Base-by-base conservation (phyloP, 2,797 vertebrate species). In the Zalophus californianus region DNA sequence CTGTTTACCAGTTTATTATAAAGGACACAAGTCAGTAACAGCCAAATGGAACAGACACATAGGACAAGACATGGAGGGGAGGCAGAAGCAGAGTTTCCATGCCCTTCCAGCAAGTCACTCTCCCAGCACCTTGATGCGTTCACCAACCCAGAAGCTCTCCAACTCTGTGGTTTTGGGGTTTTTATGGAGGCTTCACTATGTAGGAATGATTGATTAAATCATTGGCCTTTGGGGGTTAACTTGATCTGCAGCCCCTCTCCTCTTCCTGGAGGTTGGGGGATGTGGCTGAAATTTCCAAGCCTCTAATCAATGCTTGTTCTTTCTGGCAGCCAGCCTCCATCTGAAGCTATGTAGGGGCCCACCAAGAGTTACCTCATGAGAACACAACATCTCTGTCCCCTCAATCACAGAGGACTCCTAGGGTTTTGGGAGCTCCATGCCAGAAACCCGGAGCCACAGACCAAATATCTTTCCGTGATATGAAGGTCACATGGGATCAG, bases 71-170 rank as follows among this genome's bases (percentile, higher is more conserved):
- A 27, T 16, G 23, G 78, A 54, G 21, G 21, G 18, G 11, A 35
- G 32, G 11, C 11, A 78, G 50, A 3, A 21, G 0, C 2, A 20
- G 48, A n/a, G 66, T 5, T 16, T 1, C 18, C 8, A 4, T 2
- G 10, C 13, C 12, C 70, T 41, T 23, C 9, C 12, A 52, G 25
- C 3, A 3, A 5, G 2, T 15, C 13, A 3, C 11, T 29, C 10
- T 29, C 60, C 9, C 13, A 35, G 13, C 8, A 38, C 4, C 14
- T 11, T 6, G 20, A 7, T 12, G 7, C 21, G 3, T 18, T 23
- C 18, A 3, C 8, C 5, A 29, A 8, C 3, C 13, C 25, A 9
- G 7, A 3, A 9, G 32, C 35, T 29, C 15, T 66, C n/a, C 4
- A 21, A 9, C 29, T 6, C n/a, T 32, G 5, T 13, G 78, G 12